phyloP scores from a whole-genome alignment of 2,888 invertebrate species.

The Camponotus fellah region DNA sequence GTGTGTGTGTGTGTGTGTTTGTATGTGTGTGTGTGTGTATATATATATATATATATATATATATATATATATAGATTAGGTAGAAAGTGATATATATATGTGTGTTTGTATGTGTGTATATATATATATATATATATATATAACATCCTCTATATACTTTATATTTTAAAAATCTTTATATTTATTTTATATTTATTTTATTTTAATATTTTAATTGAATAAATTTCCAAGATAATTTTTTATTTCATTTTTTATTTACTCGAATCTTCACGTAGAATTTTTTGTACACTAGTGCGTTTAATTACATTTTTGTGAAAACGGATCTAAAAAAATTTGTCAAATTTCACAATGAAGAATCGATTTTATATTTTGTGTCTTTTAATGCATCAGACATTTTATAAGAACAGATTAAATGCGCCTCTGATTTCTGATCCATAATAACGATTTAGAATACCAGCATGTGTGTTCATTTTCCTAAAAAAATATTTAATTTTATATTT shows the following conservation, averaged over 20 bases:
- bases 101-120: background rate
- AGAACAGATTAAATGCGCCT: background rate
- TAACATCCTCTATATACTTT: too few species aligned
- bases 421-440: background rate
- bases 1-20: too few species aligned
- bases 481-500: conserved; percentile 6
- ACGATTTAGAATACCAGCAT: background rate
- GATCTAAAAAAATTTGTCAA: background rate
- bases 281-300: background rate
- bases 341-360: background rate
- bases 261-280: background rate
- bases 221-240: background rate
- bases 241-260: background rate
- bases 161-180: too few species aligned
- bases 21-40: too few species aligned
- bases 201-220: background rate
- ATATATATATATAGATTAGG: too few species aligned
- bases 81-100: background rate
- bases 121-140: background rate
- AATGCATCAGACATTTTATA: background rate
- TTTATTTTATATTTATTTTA: background rate
- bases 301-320: background rate
- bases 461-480: background rate
- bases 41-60: too few species aligned
- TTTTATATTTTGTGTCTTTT: background rate